Conservation (phyloP, 2,113 vertebrate genomes). For the Siniperca knerii region DNA sequence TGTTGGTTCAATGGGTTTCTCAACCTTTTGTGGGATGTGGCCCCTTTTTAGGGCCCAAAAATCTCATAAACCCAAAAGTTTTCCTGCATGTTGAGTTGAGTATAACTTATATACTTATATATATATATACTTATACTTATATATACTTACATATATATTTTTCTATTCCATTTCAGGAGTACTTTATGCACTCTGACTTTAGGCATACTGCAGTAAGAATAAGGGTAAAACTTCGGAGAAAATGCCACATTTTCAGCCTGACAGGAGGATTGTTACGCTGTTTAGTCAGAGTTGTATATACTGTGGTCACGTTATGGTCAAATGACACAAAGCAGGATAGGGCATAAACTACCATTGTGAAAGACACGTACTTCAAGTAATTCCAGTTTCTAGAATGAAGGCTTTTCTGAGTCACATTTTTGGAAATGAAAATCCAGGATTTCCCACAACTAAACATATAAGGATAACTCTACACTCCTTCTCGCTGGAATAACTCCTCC, state of each 20-base stretch:
- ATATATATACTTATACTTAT: too few species aligned
- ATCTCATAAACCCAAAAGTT: background rate
- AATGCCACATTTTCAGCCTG: background rate
- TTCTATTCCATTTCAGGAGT: background rate
- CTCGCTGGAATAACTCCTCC: background rate
- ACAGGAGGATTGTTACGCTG: background rate
- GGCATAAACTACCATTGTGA: background rate
- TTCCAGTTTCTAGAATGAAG: slow-evolving; percentile 1
- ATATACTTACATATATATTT: background rate
- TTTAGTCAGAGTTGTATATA: background rate
- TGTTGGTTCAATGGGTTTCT: slow-evolving; percentile 6
- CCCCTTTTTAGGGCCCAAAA: slow-evolving; percentile 4
- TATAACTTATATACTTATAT: background rate
- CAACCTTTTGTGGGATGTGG: slow-evolving; percentile 5
- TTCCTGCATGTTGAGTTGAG: background rate
- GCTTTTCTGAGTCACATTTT: slow-evolving; percentile 36
- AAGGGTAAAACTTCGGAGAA: background rate
- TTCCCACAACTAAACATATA: slow-evolving; percentile 12
- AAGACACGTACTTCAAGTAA: slow-evolving; percentile 16
- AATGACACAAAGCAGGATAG: background rate
- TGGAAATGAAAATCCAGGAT: background rate
- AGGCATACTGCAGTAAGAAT: background rate
- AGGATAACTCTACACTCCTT: background rate
- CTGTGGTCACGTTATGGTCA: slow-evolving; percentile 4
- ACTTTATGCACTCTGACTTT: background rate